Conservation (phyloP, 2,888 invertebrate species). For the Temnothorax rugatulus region DNA sequence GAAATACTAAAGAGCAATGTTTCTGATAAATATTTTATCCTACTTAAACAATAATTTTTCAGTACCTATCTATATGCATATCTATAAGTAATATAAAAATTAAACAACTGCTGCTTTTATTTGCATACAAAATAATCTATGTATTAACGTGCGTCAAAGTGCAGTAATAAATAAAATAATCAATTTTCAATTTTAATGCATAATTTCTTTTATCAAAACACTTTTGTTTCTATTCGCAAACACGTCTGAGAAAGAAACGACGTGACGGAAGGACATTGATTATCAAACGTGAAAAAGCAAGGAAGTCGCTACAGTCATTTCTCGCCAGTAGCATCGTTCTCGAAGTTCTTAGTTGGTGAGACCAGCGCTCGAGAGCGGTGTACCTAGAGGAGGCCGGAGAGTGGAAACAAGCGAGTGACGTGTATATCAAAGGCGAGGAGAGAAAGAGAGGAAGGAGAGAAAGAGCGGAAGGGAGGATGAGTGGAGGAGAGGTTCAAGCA, state of each 20-base stretch:
- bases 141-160: not conserved
- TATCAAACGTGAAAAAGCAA: constrained; percentile 17
- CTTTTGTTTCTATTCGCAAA: not conserved
- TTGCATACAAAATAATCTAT: not conserved
- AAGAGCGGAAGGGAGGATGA: constrained; percentile 40
- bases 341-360: constrained; percentile 50
- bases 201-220: not conserved
- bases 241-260: not conserved
- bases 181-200: not conserved
- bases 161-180: not conserved
- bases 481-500: constrained; percentile 78
- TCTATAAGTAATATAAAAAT: not conserved
- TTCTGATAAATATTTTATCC: not conserved
- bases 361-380: constrained; percentile 41
- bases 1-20: not conserved
- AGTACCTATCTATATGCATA: not conserved
- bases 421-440: not conserved
- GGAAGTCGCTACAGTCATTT: constrained; percentile 35
- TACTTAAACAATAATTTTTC: not conserved
- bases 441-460: constrained; percentile 22
- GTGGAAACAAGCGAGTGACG: constrained; percentile 25
- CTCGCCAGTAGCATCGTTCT: constrained; percentile 52
- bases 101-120: not conserved
- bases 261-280: not conserved
- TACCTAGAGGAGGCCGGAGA: constrained; percentile 34